These are phyloP conservation scores for Eriosoma lanigerum DNA, from an alignment of 1,140 invertebrate genomes.

Conservation along the genomic window DNA sequence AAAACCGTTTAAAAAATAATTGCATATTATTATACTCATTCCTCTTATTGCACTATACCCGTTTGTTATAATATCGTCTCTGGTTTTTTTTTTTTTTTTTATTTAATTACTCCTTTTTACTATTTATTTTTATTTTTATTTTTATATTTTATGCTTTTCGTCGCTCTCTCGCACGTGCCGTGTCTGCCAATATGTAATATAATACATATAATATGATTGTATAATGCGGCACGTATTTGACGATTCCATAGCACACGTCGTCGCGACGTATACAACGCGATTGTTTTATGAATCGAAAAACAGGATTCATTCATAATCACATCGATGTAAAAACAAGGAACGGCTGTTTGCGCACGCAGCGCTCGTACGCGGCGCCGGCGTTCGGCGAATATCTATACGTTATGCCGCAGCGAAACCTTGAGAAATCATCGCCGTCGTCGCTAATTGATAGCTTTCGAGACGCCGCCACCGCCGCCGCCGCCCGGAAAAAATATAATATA, in stretches of 20 bases:
- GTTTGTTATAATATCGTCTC: too few species aligned
- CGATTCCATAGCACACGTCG: too few species aligned
- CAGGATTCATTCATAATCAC: slow-evolving; percentile 44
- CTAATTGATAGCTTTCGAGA: background rate
- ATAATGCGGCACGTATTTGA: background rate
- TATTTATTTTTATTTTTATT: too few species aligned
- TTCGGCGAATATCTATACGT: slow-evolving; percentile 3
- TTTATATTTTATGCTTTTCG: background rate
- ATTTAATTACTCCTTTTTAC: too few species aligned
- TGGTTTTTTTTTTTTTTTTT: too few species aligned
- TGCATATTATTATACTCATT: too few species aligned
- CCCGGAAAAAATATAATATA: background rate
- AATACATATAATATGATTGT: background rate
- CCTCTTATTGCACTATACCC: too few species aligned
- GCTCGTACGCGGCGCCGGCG: slow-evolving; percentile 40
- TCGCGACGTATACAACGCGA: background rate
- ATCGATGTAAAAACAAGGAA: background rate
- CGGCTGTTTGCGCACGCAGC: background rate
- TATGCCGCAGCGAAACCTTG: background rate
- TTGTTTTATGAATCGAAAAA: slow-evolving; percentile 30
- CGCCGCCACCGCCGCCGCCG: background rate
- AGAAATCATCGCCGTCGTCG: background rate
- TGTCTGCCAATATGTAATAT: background rate
- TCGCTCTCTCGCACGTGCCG: slow-evolving; percentile 19
- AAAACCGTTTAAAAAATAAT: too few species aligned